These are phyloP conservation scores for Neomorphus geoffroyi DNA, from an alignment of 2,797 vertebrate species.

Conservation along the genomic window DNA sequence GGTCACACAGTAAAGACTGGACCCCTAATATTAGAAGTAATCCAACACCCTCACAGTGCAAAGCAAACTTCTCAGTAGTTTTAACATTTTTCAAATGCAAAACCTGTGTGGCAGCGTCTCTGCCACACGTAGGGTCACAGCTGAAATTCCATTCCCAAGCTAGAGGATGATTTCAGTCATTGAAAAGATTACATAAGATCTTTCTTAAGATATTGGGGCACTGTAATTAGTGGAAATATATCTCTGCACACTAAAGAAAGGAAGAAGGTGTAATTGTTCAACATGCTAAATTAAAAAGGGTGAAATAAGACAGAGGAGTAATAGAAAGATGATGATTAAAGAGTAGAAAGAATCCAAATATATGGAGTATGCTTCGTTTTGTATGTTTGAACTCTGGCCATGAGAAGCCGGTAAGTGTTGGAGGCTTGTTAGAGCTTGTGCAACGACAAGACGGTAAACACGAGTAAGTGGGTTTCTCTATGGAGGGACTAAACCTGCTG, in stretches of 20 bases:
- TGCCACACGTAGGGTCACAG: not conserved
- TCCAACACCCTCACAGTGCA: not conserved
- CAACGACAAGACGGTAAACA: not conserved
- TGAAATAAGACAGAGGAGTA: not conserved
- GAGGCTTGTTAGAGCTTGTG: conserved; percentile 8
- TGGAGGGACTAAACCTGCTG: not conserved
- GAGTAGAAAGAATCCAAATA: not conserved
- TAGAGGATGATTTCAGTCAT: not conserved
- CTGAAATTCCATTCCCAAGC: not conserved
- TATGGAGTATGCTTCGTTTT: not conserved
- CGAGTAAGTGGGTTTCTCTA: not conserved
- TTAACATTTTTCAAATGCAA: not conserved
- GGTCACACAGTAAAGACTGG: conserved; percentile 2
- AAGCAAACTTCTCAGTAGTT: not conserved
- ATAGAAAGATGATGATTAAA: conserved; percentile 43
- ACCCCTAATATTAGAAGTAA: not conserved
- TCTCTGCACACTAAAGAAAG: not conserved
- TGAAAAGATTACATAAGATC: not conserved
- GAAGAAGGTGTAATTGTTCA: not conserved
- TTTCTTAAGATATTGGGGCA: not conserved
- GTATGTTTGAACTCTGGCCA: conserved; percentile 6
- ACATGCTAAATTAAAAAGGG: conserved; percentile 10
- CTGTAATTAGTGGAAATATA: not conserved
- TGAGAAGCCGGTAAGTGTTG: not conserved
- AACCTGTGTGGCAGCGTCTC: not conserved